These are phyloP conservation scores for Amitus sp. DNA, from an alignment of 2,888 invertebrate genomes.

Conservation along the genomic window DNA sequence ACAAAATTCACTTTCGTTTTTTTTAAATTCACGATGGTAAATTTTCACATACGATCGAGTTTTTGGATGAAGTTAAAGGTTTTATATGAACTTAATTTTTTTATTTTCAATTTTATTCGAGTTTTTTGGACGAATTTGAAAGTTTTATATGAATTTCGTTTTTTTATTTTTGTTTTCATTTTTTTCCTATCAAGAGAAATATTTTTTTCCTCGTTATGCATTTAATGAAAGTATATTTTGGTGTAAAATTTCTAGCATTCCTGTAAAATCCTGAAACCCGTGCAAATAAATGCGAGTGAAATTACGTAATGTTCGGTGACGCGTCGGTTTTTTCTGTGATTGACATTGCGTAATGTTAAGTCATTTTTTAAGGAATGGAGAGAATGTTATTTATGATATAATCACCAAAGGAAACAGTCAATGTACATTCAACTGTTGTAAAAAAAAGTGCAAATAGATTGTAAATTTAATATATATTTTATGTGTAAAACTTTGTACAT, in stretches of 20 bases:
- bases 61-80: not conserved
- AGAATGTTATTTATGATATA: constrained; percentile 1
- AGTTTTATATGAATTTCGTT: constrained; percentile 5
- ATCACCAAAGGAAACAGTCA: constrained; percentile 13
- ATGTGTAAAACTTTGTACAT: constrained; percentile 1
- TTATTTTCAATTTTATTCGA: not conserved
- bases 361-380: not conserved
- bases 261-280: constrained; percentile 49
- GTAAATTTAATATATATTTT: constrained; percentile 7
- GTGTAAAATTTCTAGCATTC: constrained; percentile 53
- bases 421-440: not conserved
- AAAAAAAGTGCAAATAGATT: constrained; percentile 3
- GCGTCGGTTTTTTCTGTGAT: not conserved
- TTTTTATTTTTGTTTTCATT: not conserved
- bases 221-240: constrained; percentile 31
- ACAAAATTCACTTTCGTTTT: no score
- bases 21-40: no score
- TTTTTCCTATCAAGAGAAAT: not conserved
- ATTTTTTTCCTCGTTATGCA: not conserved
- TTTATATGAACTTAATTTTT: not conserved
- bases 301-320: not conserved
- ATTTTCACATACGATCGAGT: no score
- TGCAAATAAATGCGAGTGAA: not conserved
- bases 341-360: not conserved
- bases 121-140: constrained; percentile 4